Base-by-base conservation (phyloP, 2,797 vertebrate species). In the Silurus lanzhouensis region DNA sequence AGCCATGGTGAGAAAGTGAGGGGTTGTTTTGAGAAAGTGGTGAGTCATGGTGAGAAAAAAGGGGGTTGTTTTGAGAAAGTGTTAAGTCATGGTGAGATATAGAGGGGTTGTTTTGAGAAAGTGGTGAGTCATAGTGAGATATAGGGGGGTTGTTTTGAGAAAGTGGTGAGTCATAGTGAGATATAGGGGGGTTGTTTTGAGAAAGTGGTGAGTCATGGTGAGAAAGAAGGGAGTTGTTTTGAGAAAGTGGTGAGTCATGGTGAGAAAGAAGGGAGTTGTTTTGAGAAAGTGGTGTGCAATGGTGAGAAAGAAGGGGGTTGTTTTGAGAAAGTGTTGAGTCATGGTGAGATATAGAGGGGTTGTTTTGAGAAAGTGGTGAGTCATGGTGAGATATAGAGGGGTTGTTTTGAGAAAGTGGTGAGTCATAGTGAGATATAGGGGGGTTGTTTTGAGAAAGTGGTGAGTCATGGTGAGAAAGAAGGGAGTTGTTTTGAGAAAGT, bases 281-380 rank as follows among this genome's bases (percentile, higher is more conserved):
- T 46, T 12, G 38, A 1, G 68, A 14, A 71, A 12, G 9, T 10
- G 9, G 12, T 2, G 5, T 0, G 10, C 1, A 6, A 17, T 52
- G 60, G 13, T 13, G 66, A 13, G 66, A 8, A 67, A 17, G 14
- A 1, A 3, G 12, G 1, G 8, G 22, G 22, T 15, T 10, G 0
- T 52, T 46, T 13, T 20, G 68, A 1, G 38, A 20, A 46, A 10
- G 68, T 22, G 9, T 3, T 1, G 5, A 8, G 44, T 6, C 9
- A 48, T 12, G 20, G 1, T 20, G 38, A 1, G 20, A 9, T 13
- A 3, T 3, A 13, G 1, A 1, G 0, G 1, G 44, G 44, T 6
- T 3, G 5, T 72, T 22, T 5, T 46, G 44, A 2, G 31, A 22
- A 72, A 20, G 31, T 4, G 8, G 17, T 0, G 20, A 10, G 10